phyloP scores from a whole-genome alignment of 2,888 invertebrate species.

The Vanessa cardui region DNA sequence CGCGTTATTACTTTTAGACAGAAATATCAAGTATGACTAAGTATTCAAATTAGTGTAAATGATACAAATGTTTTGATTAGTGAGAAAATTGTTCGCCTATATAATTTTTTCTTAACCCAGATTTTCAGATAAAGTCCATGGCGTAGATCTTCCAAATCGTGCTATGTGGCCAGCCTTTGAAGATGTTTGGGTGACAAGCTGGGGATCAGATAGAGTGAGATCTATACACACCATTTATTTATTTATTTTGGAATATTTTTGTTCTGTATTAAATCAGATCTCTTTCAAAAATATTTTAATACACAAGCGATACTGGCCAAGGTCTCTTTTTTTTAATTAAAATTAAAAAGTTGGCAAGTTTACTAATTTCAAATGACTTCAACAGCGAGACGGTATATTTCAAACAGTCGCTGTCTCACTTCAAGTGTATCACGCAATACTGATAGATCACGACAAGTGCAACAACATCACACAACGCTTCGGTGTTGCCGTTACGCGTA shows the following conservation, averaged over 20 bases:
- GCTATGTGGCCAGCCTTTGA: conserved; percentile 68
- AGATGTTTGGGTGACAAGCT: conserved; percentile 72
- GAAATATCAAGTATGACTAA: conserved; percentile 53
- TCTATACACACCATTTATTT: background rate
- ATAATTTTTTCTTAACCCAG: conserved; percentile 46
- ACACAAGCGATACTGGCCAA: no score
- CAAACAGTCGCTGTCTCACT: conserved; percentile 48
- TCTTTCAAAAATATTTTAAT: no score
- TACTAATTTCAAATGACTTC: background rate
- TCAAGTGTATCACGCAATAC: conserved; percentile 61
- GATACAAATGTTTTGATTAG: no score
- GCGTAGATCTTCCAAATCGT: conserved; percentile 66
- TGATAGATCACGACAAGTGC: conserved; percentile 58
- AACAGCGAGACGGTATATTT: conserved; percentile 69
- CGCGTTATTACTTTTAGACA: conserved; percentile 59
- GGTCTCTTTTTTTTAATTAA: no score
- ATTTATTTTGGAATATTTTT: background rate
- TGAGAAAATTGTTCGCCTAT: background rate
- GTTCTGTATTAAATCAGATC: no score
- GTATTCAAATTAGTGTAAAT: background rate
- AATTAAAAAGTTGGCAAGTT: background rate
- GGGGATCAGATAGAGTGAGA: conserved; percentile 68
- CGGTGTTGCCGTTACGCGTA: conserved; percentile 59
- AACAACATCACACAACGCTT: conserved; percentile 68
- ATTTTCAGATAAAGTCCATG: conserved; percentile 63